A percentile compares a stretch with the other conserved stretches of the same genome.
Conservation (phyloP, 2,888 invertebrate genomes). For the Apotomis betuletana region DNA sequence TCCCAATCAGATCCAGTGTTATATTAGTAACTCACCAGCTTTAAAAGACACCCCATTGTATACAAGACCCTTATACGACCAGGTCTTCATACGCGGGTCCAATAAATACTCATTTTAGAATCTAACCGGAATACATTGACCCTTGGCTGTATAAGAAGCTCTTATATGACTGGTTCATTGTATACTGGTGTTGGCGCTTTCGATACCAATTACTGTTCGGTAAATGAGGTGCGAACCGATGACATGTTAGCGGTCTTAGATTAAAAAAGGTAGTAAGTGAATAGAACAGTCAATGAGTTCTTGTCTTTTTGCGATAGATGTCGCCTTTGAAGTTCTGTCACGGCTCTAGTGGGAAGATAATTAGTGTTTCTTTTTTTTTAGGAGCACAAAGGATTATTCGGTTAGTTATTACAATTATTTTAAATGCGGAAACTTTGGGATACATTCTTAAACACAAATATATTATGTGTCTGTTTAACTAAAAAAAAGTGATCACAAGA, state of each 20-base stretch:
- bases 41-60: neutral
- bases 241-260: conserved; percentile 44
- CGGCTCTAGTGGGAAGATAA: conserved; percentile 5
- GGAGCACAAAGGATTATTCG: conserved; percentile 38
- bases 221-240: conserved; percentile 73
- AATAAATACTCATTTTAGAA: conserved; percentile 10
- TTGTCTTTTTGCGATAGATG: neutral
- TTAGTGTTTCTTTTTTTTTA: conserved; percentile 10
- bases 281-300: neutral
- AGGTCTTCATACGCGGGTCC: conserved; percentile 6
- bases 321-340: conserved; percentile 18
- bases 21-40: neutral
- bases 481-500: too few relatives aligned
- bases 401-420: conserved; percentile 4
- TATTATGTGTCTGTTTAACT: too few relatives aligned
- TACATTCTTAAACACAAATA: neutral
- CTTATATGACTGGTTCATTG: conserved; percentile 4
- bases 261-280: neutral
- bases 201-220: conserved; percentile 69
- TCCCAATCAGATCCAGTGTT: conserved; percentile 44
- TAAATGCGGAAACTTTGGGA: neutral
- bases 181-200: conserved; percentile 54
- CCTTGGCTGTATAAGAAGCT: neutral
- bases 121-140: conserved; percentile 13
- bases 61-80: conserved; percentile 14